Base-by-base conservation (phyloP, 1,140 invertebrate species). In the Heliconius melpomene region DNA sequence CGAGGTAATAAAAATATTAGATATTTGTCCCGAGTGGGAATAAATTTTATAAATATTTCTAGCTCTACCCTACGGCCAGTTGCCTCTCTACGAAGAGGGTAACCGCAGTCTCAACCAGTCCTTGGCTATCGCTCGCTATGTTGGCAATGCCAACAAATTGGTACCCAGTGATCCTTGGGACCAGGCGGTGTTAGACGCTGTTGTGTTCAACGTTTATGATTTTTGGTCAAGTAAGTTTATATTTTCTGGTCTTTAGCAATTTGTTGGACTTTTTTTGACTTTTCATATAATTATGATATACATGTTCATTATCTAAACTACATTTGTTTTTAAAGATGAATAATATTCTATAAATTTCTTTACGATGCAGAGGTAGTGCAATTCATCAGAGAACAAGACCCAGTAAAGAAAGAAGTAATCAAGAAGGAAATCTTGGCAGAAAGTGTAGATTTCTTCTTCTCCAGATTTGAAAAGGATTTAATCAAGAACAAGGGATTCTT, bases 161-260 rank as follows among this genome's bases (percentile, higher is more conserved):
- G 79, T 94, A 20, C 91, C 94, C 0, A 79, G 87, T 40, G 93
- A 94, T 73, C 85, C 89, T 20, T 94, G 92, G 92, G 86, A 90
- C 3, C 90, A 94, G 78, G 94, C 94, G n/a, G 79, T 88, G 0
- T 77, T 93, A 72, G 94, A 94, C 46, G 86, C 90, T 13, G 75
- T 90, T 11, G 94, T 87, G 0, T 86, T 84, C n/a, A 91, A 86
- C 40, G 87, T 94, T 26, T 94, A 92, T 54, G 94, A 94, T 76
- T 91, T 91, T 74, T 90, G 89, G 89, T 50, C 76, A 75, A 90
- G 91, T 94, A 85, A 87, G 89, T 89, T 1, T 0, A 16, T 8
- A 0, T 29, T 66, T 13, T 16, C 13, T 46, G 13, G 13, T 46
- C 40, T 13, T 46, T 46, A 46, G 5, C 3, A 13, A 13, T 13